Evolutionary conservation across 1,140 invertebrate genomes (phyloP), one percentile per base, ranked within the genome.

Genomic region (Drosophila subpulchrella): DNA sequence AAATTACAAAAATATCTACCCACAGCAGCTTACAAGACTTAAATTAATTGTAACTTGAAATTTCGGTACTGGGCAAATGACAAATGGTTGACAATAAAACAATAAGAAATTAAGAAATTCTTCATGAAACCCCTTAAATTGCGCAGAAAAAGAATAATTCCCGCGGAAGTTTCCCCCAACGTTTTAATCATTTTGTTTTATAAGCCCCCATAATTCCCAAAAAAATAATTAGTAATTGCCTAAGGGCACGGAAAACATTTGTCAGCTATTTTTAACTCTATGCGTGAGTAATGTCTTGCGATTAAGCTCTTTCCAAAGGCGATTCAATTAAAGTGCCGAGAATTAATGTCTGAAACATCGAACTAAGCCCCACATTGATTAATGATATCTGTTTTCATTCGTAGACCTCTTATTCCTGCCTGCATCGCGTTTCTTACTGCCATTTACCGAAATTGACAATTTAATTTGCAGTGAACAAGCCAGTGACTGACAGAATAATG

Each of bases 401-500:
- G 32, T 51, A 38, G 42, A 17, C 0, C 12, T n/a, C 32, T 51
- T 47, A 42, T 38, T 38, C 30, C 20, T 20, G n/a, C 38, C 12
- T 11, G 30, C 42, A 74, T 82, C 50, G 68, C 62, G 67, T 78
- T 82, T 56, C 70, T 36, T 4, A 24, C 60, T 65, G 76, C 61
- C 66, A 77, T 75, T 75, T 73, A 60, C 61, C 67, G 42, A 74
- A 85, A 74, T 83, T 83, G 83, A 86, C 82, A 88, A 86, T 83
- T 86, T 86, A 86, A 86, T 86, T 88, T 86, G 75, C 78, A 65
- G 54, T 50, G 53, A 65, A 83, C 71, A 73, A 77, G 44, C 70
- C 41, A 73, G 66, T 86, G 82, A 88, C 82, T 48, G 78, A 79
- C 83, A 88, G 75, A 66, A 72, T 86, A 88, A 88, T 86, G 72